Percentiles rank a stretch among this genome's conserved stretches.
Evolutionary conservation across 2,797 vertebrate genomes (phyloP).

Genomic region (Psittacula echo): DNA sequence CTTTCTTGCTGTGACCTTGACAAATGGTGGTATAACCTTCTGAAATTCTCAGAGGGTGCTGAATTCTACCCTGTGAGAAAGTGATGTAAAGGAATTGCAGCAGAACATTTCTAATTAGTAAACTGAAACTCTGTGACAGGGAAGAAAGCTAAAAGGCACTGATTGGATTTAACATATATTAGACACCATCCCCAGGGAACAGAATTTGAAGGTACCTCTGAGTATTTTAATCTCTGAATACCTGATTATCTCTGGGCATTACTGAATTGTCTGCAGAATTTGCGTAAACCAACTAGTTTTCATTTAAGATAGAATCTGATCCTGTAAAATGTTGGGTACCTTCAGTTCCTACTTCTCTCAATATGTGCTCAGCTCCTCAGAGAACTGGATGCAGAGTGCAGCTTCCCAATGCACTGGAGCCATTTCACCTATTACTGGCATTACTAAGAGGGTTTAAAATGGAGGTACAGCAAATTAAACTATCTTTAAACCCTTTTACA

Average conservation of each 20-base stretch:
- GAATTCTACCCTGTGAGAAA: conserved; percentile 31
- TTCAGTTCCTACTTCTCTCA: not conserved
- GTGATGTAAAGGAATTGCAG: conserved; percentile 48
- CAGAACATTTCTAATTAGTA: conserved; percentile 66
- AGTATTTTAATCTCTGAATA: conserved; percentile 2
- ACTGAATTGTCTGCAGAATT: not conserved
- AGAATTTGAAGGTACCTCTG: conserved; percentile 21
- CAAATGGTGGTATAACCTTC: conserved; percentile 55
- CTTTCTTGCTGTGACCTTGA: conserved; percentile 65
- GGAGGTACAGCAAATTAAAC: not conserved
- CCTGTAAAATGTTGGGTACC: not conserved
- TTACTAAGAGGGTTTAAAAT: not conserved
- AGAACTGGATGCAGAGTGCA: not conserved
- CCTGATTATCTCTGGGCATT: conserved; percentile 11
- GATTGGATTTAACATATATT: conserved; percentile 56
- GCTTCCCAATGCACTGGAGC: not conserved
- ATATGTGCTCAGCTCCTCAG: not conserved
- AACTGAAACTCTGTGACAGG: conserved; percentile 54
- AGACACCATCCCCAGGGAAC: conserved; percentile 5
- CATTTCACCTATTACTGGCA: not conserved
- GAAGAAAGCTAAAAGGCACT: conserved; percentile 51
- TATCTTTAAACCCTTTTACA: not conserved
- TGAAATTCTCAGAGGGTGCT: conserved; percentile 28
- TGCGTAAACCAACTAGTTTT: not conserved
- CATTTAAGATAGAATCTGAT: not conserved